Percentiles rank a stretch among this genome's conserved stretches.
phyloP scores from a whole-genome alignment of 2,797 vertebrate genomes.

The Pseudotriccus pelzelni region DNA sequence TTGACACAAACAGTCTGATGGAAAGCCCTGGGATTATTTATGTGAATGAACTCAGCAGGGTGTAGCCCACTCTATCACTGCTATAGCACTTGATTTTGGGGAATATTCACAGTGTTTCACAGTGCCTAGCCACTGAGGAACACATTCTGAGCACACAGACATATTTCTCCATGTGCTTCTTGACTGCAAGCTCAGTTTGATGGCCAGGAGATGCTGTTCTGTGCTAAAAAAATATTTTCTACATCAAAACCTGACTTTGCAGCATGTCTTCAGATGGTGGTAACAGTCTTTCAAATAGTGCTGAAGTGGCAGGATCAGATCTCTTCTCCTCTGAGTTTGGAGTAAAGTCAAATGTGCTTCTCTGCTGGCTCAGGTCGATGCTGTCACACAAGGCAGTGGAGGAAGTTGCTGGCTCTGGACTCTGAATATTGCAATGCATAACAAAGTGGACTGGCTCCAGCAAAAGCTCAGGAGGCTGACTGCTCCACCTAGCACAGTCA shows the following conservation, averaged over 20 bases:
- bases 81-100: background rate
- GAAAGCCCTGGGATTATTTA: slow-evolving; percentile 1
- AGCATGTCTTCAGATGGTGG: background rate
- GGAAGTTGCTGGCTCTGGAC: background rate
- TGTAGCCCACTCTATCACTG: background rate
- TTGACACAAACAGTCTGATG: slow-evolving; percentile 44
- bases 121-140: background rate
- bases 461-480: background rate
- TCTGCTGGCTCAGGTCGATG: background rate
- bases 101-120: background rate
- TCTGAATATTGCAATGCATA: background rate
- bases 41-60: background rate
- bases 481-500: background rate
- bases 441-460: background rate
- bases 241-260: background rate
- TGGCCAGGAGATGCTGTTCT: background rate
- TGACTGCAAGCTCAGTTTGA: background rate
- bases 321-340: background rate
- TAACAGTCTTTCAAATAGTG: background rate
- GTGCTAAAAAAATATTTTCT: background rate
- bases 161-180: background rate
- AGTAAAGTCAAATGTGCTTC: background rate
- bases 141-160: background rate
- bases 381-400: background rate
- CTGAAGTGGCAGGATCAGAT: background rate